Evolutionary conservation across 2,113 vertebrate genomes (phyloP).

Genomic region (Myodes glareolus): DNA sequence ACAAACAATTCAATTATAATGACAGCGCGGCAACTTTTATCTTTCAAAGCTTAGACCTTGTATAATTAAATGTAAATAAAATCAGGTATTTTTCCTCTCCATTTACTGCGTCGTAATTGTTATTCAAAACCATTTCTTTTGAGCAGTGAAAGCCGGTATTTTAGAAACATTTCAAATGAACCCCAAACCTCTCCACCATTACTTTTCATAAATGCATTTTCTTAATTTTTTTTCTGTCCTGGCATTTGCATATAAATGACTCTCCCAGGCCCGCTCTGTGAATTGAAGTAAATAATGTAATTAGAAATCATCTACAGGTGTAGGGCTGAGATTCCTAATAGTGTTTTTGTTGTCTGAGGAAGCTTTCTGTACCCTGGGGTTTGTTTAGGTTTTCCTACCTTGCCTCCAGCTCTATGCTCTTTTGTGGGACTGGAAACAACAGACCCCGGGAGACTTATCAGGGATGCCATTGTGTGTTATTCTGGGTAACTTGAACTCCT

Average conservation of each 20-base stretch:
- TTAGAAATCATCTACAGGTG: conserved; percentile 69
- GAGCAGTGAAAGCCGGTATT: conserved; percentile 44
- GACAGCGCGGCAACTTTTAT: conserved; percentile 53
- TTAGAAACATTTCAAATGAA: conserved; percentile 58
- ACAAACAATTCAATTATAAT: conserved; percentile 49
- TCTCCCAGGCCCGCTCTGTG: conserved; percentile 53
- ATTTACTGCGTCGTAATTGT: conserved; percentile 56
- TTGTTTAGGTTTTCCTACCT: conserved; percentile 57
- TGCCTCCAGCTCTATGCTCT: conserved; percentile 63
- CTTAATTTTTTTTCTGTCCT: conserved; percentile 56
- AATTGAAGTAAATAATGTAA: conserved; percentile 81
- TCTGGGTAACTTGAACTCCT: conserved; percentile 57
- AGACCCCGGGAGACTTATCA: conserved; percentile 77
- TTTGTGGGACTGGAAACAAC: conserved; percentile 68
- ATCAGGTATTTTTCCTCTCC: conserved; percentile 42
- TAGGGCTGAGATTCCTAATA: conserved; percentile 51
- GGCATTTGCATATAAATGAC: conserved; percentile 79
- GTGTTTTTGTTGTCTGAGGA: conserved; percentile 49
- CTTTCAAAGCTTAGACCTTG: conserved; percentile 7
- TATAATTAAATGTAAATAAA: conserved; percentile 64
- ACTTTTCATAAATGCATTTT: conserved; percentile 56
- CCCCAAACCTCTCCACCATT: conserved; percentile 2
- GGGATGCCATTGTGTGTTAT: conserved; percentile 73
- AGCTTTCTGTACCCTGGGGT: conserved; percentile 18
- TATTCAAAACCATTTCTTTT: conserved; percentile 60